phyloP scores from a whole-genome alignment of 2,888 invertebrate species.

The Meganola albula region DNA sequence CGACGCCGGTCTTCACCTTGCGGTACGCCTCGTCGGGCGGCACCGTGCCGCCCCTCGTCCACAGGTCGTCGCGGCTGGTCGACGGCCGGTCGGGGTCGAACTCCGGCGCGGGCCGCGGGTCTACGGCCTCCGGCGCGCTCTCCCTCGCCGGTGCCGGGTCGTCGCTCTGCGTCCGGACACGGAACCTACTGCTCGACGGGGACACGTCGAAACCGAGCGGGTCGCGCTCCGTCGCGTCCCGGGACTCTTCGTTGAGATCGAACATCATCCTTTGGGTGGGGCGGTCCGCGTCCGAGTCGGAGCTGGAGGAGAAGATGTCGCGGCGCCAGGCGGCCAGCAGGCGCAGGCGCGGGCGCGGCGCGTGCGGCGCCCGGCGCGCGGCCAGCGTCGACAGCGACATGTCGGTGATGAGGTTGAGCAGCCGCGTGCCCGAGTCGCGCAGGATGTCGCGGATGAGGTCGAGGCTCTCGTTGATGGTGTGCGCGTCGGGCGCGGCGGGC shows the following conservation, averaged over 20 bases:
- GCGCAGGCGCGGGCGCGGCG: slow-evolving; percentile 42
- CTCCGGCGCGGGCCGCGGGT: slow-evolving; percentile 9
- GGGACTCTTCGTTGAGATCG: slow-evolving; percentile 41
- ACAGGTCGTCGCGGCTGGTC: slow-evolving; percentile 54
- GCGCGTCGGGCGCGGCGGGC: slow-evolving; percentile 48
- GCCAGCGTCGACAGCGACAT: slow-evolving; percentile 64
- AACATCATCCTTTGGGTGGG: slow-evolving; percentile 50
- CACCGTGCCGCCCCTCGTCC: slow-evolving; percentile 41
- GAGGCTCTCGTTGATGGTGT: slow-evolving; percentile 65
- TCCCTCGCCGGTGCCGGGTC: slow-evolving; percentile 7
- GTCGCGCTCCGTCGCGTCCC: slow-evolving; percentile 23
- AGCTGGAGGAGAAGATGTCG: slow-evolving; percentile 52
- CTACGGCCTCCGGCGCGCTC: slow-evolving; percentile 2
- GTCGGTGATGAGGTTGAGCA: slow-evolving; percentile 66
- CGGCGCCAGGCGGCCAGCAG: slow-evolving; percentile 41
- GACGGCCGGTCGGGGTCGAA: slow-evolving; percentile 44
- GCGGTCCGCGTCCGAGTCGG: slow-evolving; percentile 64
- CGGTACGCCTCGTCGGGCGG: slow-evolving; percentile 60
- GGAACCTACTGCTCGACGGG: slow-evolving; percentile 48
- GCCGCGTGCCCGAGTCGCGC: slow-evolving; percentile 65
- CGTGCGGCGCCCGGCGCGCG: not conserved
- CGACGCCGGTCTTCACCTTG: slow-evolving; percentile 57
- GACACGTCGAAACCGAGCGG: slow-evolving; percentile 41
- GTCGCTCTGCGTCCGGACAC: slow-evolving; percentile 50
- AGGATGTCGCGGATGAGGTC: slow-evolving; percentile 68